Evolutionary conservation across 2,888 invertebrate genomes (phyloP), one percentile per base, ranked within the genome.

Genomic region (Xestobium rufovillosum): DNA sequence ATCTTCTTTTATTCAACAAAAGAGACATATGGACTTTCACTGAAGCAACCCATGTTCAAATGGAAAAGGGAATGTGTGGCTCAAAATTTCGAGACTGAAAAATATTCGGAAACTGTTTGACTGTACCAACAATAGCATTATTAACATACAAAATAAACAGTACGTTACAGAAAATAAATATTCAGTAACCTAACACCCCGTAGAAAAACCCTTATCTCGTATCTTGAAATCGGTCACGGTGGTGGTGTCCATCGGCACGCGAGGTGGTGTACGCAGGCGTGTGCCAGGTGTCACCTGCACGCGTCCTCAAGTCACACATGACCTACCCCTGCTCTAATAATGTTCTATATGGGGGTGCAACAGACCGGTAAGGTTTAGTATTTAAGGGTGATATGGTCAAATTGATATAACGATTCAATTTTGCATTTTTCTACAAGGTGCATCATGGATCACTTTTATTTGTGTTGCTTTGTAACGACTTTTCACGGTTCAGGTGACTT

Each of bases 271-370:
- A 44, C 49, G 51, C 48, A 43, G 43, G 49, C 51, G 48, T 42
- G 45, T 48, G 50, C 52, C 52, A 50, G 49, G 50, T 50, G 52
- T 49, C 50, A 50, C 50, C 49, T 50, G 52, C 49, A 43, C 41
- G 41, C 36, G 42, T 42, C 33, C 48, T 38, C 37, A 43, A 39
- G 47, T 51, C 37, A 45, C 45, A 48, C 43, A 38, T 43, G 41
- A 41, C 32, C 44, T 41, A 45, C 41, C 45, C 42, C 41, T 14
- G 28, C 34, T 17, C 34, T 34, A 30, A 30, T 6, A 19, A n/a
- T n/a, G n/a, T n/a, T n/a, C n/a, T 30, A 26, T 9, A 13, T 4
- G 28, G 14, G 26, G n/a, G 9, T 33, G n/a, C 14, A 15, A 26
- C 8, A 30, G 29, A 10, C 4, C 17, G 36, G 30, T 17, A 31